phyloP scores from a whole-genome alignment of 2,888 invertebrate species.

The Caenorhabditis imperialis region DNA sequence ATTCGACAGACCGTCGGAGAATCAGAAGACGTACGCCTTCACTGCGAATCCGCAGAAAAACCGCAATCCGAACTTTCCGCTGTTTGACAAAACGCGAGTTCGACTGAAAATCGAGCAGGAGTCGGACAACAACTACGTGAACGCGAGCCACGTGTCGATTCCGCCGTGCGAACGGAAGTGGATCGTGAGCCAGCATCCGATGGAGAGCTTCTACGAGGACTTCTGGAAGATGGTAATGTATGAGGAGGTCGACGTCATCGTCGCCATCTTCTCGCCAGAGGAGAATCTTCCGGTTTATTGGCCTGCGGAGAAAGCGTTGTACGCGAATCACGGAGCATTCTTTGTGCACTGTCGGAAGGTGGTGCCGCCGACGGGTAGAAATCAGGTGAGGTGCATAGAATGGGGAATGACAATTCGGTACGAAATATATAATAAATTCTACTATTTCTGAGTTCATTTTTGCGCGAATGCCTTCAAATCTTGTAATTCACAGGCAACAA shows the following conservation, averaged over 20 bases:
- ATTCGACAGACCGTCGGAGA: constrained; percentile 20
- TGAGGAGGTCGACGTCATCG: constrained; percentile 41
- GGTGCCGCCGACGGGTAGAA: constrained; percentile 1
- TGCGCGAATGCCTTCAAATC: not conserved
- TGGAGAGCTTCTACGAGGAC: constrained; percentile 41
- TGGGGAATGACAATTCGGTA: too few species aligned
- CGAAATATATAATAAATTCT: too few species aligned
- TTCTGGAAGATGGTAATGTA: constrained; percentile 56
- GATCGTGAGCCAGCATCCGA: constrained; percentile 49
- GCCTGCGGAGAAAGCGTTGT: constrained; percentile 36
- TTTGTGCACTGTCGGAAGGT: constrained; percentile 44
- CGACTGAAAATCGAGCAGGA: constrained; percentile 30
- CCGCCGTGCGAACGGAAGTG: constrained; percentile 19
- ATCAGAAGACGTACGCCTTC: constrained; percentile 28
- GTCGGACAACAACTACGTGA: constrained; percentile 37
- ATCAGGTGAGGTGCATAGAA: constrained; percentile 7
- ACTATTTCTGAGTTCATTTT: too few species aligned
- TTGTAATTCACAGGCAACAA: constrained; percentile 1
- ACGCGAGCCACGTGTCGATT: constrained; percentile 14
- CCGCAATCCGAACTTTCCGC: constrained; percentile 29
- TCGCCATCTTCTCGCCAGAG: constrained; percentile 22
- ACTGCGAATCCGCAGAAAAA: constrained; percentile 21
- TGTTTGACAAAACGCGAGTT: constrained; percentile 21
- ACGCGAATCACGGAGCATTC: constrained; percentile 41
- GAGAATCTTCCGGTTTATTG: constrained; percentile 43